Evolutionary conservation across 2,113 vertebrate genomes (phyloP), one percentile per base, ranked within the genome.

Genomic region (Amazona guildingii): DNA sequence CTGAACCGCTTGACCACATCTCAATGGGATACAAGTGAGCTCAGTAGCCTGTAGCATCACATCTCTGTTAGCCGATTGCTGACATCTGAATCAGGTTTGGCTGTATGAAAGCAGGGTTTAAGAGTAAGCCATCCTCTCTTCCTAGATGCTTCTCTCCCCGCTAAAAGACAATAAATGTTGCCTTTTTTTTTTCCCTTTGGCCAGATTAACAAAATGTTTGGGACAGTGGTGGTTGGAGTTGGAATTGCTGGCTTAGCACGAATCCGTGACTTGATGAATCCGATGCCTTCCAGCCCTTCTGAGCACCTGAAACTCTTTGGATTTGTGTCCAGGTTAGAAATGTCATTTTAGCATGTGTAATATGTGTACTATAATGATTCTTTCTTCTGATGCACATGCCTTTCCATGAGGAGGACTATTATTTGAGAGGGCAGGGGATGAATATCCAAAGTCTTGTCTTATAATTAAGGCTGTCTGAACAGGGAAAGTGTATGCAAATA

Each of bases 281-380:
- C 99, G 1, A 92, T 98, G 31, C 92, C 88, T 46, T 98, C 98
- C 54, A 99, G 98, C 54, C 94, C 98, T 73, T 98, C 98, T 5
- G 98, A 98, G 37, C 98, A 98, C 49, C 96, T 99, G 83, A 92
- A 93, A n/a, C 83, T 99, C 75, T 82, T 94, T 57, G 99, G 99
- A 83, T 99, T 99, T 91, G 93, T 99, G 62, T 99, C 99, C 96
- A 99, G 99, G 99, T 99, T 88, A 97, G 98, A 92, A 49, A 80
- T 85, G 61, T 86, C 2, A 9, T 79, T 35, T 80, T 84, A 13
- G 10, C 23, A 3, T 83, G 51, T 78, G 61, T 90, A n/a, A 67
- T 67, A 35, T 18, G 11, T 31, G 2, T n/a, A 31, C 77, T 85
- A 28, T 62, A 61, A 51, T 59, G 10, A 28, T 63, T 75, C 14